Conservation (phyloP, 2,113 vertebrate genomes). For the Centropristis striata region DNA sequence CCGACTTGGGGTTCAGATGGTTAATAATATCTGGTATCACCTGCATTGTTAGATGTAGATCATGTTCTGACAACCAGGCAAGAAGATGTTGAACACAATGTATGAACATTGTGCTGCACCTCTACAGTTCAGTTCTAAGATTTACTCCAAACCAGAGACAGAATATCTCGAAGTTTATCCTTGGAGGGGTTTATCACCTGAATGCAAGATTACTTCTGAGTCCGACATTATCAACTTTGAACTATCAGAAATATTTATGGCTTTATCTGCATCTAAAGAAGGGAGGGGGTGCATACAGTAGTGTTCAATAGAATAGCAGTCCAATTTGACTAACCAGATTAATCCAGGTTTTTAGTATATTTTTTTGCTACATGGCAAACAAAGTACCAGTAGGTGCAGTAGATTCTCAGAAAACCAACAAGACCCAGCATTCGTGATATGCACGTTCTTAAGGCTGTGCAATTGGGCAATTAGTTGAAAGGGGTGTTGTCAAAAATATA, state of each 20-base stretch:
- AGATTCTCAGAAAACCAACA: no score
- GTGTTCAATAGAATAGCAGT: no score
- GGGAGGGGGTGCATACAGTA: neutral
- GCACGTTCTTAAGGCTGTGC: no score
- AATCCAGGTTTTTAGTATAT: no score
- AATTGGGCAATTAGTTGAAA: no score
- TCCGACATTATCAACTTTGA: neutral
- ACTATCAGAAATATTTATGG: neutral
- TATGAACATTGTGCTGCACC: neutral
- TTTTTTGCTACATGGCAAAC: no score
- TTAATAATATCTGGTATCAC: neutral
- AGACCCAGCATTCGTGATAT: no score
- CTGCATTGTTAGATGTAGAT: neutral
- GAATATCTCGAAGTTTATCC: neutral
- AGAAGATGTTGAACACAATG: neutral
- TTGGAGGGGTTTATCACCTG: neutral
- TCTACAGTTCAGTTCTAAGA: neutral
- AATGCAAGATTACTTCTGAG: neutral
- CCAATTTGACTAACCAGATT: no score
- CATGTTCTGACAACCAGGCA: neutral
- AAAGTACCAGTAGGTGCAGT: no score
- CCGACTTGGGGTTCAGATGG: no score
- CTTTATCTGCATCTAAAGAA: neutral
- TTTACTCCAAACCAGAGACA: neutral
- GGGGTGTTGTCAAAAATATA: no score